Evolutionary conservation across 1,140 invertebrate genomes (phyloP), one percentile per base, ranked within the genome.

Genomic region (Oedothorax gibbosus): DNA sequence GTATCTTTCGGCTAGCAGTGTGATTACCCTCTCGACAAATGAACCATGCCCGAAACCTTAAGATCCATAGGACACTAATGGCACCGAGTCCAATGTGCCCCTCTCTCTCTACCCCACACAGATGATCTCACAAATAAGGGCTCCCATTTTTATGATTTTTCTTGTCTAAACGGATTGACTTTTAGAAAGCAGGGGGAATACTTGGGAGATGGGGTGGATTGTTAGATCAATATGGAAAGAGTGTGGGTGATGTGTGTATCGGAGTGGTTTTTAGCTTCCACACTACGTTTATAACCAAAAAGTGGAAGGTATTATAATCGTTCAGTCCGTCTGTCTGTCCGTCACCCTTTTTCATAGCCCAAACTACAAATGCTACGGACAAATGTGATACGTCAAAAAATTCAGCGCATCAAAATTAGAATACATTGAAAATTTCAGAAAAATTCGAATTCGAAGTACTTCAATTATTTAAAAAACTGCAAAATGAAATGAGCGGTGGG

Each of bases 1-100:
- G 57, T 75, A 35, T 21, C 21, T 64, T 77, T 54, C 15, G 21
- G 57, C 65, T 77, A 77, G 75, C 50, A 62, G 35, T 68, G 65
- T 51, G 75, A 77, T 77, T 77, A 77, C 75, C 62, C 65, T 18
- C 75, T 21, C 49, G 60, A 77, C 75, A 77, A 77, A 77, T 77
- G 62, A 56, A 56, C 56, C 72, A 75, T 75, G 54, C 21, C 75
- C 75, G 8, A 54, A 62, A 62, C 18, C 75, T 5, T 54, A 77
- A 65, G 49, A 77, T 77, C 65, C 75, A 65, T 15, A 65, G 65
- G 75, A 65, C 75, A 77, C 75, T 77, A 77, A 77, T 77, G 62
- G 75, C 60, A 77, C 20, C 57, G 53, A 77, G 65, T 54, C 57
- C 75, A 77, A 62, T 65, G 75, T 77, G 62, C 65, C 75, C n/a